Conservation (phyloP, 2,888 invertebrate genomes). For the Ophion slaviceki region DNA sequence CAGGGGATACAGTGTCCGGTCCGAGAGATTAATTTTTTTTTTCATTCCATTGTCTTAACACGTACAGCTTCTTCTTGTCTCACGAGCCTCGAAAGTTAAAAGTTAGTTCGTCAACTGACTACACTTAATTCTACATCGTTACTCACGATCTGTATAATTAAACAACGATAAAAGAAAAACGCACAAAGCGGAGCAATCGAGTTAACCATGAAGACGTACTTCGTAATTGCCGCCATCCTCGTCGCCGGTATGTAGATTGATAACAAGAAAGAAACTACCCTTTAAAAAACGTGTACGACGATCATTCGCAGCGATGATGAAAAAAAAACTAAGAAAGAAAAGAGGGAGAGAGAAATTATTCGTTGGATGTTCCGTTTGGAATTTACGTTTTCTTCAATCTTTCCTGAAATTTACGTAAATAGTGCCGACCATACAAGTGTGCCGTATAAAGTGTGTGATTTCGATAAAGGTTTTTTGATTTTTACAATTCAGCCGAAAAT, state of each 20-base stretch:
- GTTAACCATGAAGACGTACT: conserved; percentile 81
- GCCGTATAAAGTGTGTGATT: conserved; percentile 62
- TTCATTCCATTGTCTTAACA: conserved; percentile 1
- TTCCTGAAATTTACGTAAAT: conserved; percentile 36
- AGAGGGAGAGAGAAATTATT: not conserved
- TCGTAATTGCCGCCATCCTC: conserved; percentile 81
- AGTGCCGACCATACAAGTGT: conserved; percentile 59
- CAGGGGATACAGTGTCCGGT: conserved; percentile 75
- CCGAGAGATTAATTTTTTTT: conserved; percentile 67
- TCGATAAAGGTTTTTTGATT: conserved; percentile 19
- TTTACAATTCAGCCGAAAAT: conserved; percentile 1
- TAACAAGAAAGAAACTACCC: conserved; percentile 16
- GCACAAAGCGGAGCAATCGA: conserved; percentile 29
- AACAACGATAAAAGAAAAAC: conserved; percentile 12
- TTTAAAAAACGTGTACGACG: conserved; percentile 46
- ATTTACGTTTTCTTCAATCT: conserved; percentile 23
- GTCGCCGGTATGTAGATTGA: conserved; percentile 81
- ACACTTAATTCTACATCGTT: conserved; percentile 39
- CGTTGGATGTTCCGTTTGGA: conserved; percentile 28
- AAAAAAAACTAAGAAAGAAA: not conserved
- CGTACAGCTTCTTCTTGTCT: not conserved
- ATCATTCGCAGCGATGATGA: conserved; percentile 26
- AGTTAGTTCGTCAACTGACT: conserved; percentile 34
- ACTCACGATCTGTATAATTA: conserved; percentile 34
- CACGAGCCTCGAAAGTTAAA: conserved; percentile 37